Base-by-base conservation (phyloP, 2,797 vertebrate species). In the Meda fulgida region DNA sequence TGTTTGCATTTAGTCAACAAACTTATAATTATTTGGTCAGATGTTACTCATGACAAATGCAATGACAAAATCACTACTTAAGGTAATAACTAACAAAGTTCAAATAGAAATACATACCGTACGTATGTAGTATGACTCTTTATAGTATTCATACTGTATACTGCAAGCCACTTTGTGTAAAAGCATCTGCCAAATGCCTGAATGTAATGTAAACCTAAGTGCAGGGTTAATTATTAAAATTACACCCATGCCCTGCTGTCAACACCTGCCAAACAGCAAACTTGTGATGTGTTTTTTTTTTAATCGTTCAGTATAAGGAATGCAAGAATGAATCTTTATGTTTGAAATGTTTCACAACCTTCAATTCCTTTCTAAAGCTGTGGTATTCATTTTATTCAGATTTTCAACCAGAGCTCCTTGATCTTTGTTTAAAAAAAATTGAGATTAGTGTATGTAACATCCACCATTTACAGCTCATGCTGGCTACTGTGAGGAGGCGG, bases 381-480 rank as follows among this genome's bases (percentile, higher is more conserved):
- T 3, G n/a, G 26, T 29, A 31, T 31, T 51, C 0, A 26, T 71
- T 71, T 46, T 40, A 31, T 58, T 40, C 19, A 23, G 4, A 26
- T 26, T 26, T 38, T 55, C 5, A 51, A 26, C 26, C 48, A 2
- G 51, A 46, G 29, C 40, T 48, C 21, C 26, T 26, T 34, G 2
- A 53, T 14, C 14, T 36, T n/a, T 8, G 29, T 67, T 18, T 71
- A 2, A n/a, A 29, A 60, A 16, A 1, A n/a, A 31, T 31, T 31
- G 26, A 71, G 5, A 18, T 77, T 14, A 10, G 14, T 78, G n/a
- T 55, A 29, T 18, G 34, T 21, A 53, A 31, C 58, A 26, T 29
- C 21, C 60, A 85, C 36, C 43, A 43, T 73, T 96, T 92, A 99
- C n/a, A 99, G 94, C 84, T 99, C 97, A 0, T 98, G 96, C 38